Conservation (phyloP, 2,113 vertebrate species). For the Apteryx owenii region DNA sequence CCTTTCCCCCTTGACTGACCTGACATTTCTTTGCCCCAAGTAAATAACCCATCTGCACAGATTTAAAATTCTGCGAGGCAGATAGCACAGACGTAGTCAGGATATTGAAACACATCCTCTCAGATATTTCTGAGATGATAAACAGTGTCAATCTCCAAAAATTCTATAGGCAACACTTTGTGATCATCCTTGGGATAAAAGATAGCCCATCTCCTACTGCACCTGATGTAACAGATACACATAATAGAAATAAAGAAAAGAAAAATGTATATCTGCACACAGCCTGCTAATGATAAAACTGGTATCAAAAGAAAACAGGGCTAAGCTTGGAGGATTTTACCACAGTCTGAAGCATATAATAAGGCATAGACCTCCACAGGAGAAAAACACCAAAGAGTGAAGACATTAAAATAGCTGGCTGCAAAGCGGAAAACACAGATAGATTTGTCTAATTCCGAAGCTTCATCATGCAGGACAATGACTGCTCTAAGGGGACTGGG, state of each 20-base stretch:
- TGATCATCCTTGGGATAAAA: background rate
- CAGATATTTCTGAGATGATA: background rate
- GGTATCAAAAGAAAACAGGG: background rate
- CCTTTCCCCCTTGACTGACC: background rate
- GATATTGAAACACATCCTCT: background rate
- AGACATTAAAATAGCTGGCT: background rate
- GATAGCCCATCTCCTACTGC: background rate
- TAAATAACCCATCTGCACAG: background rate
- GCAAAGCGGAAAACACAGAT: background rate
- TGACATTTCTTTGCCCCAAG: background rate
- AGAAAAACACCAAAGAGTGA: background rate
- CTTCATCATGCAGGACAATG: background rate
- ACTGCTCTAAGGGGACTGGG: background rate
- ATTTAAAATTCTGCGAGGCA: background rate
- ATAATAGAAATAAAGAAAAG: background rate
- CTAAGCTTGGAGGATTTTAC: background rate
- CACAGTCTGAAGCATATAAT: background rate
- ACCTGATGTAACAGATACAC: background rate
- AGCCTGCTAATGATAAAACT: background rate
- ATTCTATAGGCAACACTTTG: background rate
- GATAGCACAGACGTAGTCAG: background rate
- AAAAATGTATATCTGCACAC: background rate
- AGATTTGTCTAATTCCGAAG: background rate
- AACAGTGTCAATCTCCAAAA: background rate
- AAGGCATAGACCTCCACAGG: background rate